phyloP scores from a whole-genome alignment of 1,140 invertebrate species.

The Hylaeus volcanicus region DNA sequence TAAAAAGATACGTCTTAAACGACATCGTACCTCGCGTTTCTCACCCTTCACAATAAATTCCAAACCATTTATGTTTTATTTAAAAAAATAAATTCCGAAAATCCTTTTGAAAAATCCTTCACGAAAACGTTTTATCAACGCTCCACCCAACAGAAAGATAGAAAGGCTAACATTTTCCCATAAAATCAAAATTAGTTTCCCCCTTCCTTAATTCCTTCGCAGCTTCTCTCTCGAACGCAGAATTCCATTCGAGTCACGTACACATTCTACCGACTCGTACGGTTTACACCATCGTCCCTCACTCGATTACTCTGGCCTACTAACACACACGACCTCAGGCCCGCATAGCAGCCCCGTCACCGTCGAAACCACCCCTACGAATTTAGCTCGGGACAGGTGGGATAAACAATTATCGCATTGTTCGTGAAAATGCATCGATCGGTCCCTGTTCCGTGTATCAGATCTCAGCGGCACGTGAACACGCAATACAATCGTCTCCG shows the following conservation, averaged over 20 bases:
- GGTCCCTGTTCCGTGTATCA: background rate
- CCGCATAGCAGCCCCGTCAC: background rate
- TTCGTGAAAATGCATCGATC: constrained; percentile 41
- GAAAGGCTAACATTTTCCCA: background rate
- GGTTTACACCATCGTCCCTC: constrained; percentile 19
- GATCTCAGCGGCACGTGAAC: constrained; percentile 18
- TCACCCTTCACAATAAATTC: no score
- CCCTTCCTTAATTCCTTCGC: background rate
- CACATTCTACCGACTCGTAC: constrained; percentile 19
- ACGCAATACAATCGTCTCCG: constrained; percentile 28
- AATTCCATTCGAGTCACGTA: constrained; percentile 34
- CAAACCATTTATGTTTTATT: no score
- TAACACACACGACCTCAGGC: background rate
- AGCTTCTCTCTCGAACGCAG: background rate
- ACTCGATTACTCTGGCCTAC: constrained; percentile 35
- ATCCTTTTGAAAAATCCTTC: no score
- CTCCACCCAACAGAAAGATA: background rate
- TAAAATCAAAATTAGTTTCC: constrained; percentile 23
- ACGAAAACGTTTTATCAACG: no score
- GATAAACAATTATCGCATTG: constrained; percentile 40
- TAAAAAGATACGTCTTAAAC: no score
- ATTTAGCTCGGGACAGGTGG: background rate
- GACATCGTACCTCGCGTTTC: no score
- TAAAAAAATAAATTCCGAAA: no score
- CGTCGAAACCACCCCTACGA: background rate